Evolutionary conservation across 2,888 invertebrate species (phyloP).

Genomic region (Heliconius cydno): DNA sequence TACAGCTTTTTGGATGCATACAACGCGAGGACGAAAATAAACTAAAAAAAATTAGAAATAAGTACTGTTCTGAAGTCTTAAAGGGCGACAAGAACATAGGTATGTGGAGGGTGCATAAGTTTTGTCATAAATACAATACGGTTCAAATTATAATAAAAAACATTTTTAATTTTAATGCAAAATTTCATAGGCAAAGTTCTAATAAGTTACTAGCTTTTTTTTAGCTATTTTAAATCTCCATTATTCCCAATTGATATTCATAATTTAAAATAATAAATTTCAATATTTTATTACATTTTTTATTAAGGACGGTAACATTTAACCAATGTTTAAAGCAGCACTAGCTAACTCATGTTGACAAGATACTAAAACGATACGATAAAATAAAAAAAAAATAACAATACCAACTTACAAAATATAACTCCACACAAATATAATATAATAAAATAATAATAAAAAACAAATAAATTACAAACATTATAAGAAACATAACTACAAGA

Average conservation of each 20-base stretch:
- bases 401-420: no score
- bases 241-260: not conserved
- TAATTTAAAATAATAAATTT: not conserved
- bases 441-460: not conserved
- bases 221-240: not conserved
- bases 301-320: not conserved
- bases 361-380: no score
- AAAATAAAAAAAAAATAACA: no score
- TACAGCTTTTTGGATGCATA: not conserved
- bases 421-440: not conserved
- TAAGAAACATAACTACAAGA: slow-evolving; percentile 6
- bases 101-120: not conserved
- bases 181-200: no score
- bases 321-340: no score
- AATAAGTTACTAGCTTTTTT: not conserved
- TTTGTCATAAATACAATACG: not conserved
- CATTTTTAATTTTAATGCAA: no score
- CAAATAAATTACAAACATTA: no score
- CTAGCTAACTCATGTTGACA: no score
- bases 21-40: not conserved
- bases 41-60: not conserved
- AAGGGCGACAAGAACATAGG: not conserved
- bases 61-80: not conserved
- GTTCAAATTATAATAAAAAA: not conserved
- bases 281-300: not conserved